phyloP scores from a whole-genome alignment of 1,140 invertebrate species.

The Protaetia brevitarsis region DNA sequence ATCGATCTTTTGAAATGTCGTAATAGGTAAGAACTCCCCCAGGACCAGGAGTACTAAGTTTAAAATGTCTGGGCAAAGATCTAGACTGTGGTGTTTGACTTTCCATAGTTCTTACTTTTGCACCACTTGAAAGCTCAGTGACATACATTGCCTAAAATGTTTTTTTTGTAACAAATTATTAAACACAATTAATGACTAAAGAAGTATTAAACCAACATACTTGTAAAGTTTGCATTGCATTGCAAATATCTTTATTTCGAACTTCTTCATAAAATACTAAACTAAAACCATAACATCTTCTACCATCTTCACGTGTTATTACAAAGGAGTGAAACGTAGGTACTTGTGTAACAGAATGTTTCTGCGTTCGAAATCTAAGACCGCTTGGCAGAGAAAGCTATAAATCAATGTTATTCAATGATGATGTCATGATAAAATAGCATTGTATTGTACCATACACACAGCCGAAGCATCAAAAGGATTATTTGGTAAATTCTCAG shows the following conservation, averaged over 20 bases:
- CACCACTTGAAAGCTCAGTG: slow-evolving; percentile 80
- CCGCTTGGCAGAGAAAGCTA: slow-evolving; percentile 92
- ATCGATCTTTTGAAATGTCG: slow-evolving; percentile 87
- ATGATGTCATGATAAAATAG: not conserved
- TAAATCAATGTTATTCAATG: slow-evolving; percentile 36
- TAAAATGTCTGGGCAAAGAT: slow-evolving; percentile 84
- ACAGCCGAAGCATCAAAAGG: slow-evolving; percentile 93
- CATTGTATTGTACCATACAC: slow-evolving; percentile 70
- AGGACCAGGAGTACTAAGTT: slow-evolving; percentile 72
- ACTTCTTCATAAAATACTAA: slow-evolving; percentile 96
- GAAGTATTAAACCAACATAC: slow-evolving; percentile 46
- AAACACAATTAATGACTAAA: not conserved
- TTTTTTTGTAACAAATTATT: not conserved
- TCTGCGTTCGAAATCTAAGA: slow-evolving; percentile 90
- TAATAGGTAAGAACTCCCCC: slow-evolving; percentile 81
- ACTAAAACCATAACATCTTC: slow-evolving; percentile 88
- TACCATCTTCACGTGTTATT: slow-evolving; percentile 94
- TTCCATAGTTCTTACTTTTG: slow-evolving; percentile 57
- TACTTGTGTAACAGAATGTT: slow-evolving; percentile 72
- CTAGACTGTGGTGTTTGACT: slow-evolving; percentile 62
- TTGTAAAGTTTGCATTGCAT: slow-evolving; percentile 91
- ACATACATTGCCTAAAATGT: slow-evolving; percentile 83
- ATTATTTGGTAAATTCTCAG: slow-evolving; percentile 86
- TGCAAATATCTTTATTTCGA: slow-evolving; percentile 84
- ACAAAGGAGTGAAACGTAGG: slow-evolving; percentile 95